Evolutionary conservation across 2,113 vertebrate species (phyloP).

Genomic region (Falcunculus frontatus): DNA sequence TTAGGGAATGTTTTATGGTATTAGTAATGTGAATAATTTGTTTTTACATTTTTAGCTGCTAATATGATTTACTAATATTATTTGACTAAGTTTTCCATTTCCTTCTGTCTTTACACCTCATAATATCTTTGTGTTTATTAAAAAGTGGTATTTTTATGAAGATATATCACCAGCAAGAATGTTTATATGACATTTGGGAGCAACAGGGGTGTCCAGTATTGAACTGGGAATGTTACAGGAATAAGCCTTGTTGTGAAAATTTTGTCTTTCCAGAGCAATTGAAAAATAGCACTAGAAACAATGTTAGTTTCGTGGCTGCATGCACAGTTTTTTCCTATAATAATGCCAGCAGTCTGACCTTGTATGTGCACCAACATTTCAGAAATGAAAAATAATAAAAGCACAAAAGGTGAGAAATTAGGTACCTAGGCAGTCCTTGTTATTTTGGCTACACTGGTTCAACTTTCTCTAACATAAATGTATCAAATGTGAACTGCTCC

Average conservation of each 20-base stretch:
- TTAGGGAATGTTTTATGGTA: neutral
- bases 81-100: neutral
- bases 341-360: neutral
- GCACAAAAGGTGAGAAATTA: neutral
- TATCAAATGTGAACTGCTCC: neutral
- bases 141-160: neutral
- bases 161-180: neutral
- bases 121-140: neutral
- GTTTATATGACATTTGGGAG: neutral
- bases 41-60: neutral
- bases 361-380: neutral
- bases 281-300: neutral
- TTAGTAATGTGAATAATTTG: neutral
- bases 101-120: neutral
- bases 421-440: neutral
- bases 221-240: neutral
- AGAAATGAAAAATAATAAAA: neutral
- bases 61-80: neutral
- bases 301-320: neutral
- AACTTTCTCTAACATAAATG: neutral
- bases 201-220: neutral
- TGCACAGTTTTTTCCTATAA: neutral
- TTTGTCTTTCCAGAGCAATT: neutral
- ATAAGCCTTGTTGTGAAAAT: neutral
- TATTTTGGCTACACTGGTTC: neutral